Conservation (phyloP, 2,888 invertebrate species). For the Drosophila suboccidentalis region DNA sequence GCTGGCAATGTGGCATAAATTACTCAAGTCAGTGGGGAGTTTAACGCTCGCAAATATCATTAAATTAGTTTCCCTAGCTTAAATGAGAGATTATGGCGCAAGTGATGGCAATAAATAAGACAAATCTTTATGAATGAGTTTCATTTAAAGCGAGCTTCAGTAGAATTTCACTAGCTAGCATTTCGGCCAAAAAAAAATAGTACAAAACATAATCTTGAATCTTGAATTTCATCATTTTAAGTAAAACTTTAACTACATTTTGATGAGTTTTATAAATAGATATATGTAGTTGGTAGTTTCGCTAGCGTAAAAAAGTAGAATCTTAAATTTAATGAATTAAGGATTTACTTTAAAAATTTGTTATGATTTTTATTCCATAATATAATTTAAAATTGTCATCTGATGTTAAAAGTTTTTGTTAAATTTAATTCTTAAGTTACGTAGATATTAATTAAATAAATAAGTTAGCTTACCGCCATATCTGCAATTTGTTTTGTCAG, state of each 20-base stretch:
- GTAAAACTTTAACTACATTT: background rate
- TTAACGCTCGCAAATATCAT: slow-evolving; percentile 61
- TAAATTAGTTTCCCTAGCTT: slow-evolving; percentile 72
- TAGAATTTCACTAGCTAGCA: background rate
- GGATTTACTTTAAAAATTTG: slow-evolving; percentile 3
- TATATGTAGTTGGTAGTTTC: no score
- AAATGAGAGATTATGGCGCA: slow-evolving; percentile 75
- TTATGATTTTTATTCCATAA: no score
- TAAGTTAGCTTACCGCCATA: slow-evolving; percentile 87
- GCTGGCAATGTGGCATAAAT: slow-evolving; percentile 43
- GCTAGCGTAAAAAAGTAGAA: no score
- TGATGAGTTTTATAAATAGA: no score
- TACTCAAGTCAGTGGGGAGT: slow-evolving; percentile 50
- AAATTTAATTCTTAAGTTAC: background rate
- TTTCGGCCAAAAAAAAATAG: background rate
- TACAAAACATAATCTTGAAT: background rate
- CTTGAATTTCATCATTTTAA: background rate
- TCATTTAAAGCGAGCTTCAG: slow-evolving; percentile 17
- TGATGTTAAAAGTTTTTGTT: background rate
- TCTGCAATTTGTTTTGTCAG: slow-evolving; percentile 92
- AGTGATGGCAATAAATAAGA: slow-evolving; percentile 67
- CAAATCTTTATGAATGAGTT: slow-evolving; percentile 76
- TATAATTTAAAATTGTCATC: background rate
- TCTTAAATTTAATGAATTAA: no score
- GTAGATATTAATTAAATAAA: background rate